Percentiles rank a stretch among this genome's conserved stretches.
These are phyloP conservation scores for Microcebus lehilahytsara DNA, from an alignment of 2,113 vertebrate species.

Conservation along the genomic window DNA sequence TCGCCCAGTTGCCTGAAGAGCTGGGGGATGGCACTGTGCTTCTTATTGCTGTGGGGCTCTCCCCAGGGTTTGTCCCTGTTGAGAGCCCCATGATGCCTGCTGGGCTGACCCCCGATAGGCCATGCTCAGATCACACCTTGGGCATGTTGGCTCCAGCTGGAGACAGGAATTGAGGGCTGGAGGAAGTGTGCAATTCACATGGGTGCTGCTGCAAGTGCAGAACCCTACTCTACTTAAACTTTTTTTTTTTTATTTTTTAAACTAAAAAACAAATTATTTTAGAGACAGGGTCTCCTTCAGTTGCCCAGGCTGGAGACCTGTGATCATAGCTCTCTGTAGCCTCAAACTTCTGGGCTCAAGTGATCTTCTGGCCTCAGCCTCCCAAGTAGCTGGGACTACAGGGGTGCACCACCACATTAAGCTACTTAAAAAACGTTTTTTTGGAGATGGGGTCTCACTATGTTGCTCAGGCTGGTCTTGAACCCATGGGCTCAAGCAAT, in stretches of 20 bases:
- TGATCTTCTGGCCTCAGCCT: no score
- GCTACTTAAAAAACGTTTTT: no score
- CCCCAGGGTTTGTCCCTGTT: neutral
- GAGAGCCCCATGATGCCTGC: neutral
- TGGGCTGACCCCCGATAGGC: neutral
- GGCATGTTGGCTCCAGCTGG: accelerated
- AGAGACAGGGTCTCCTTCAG: no score
- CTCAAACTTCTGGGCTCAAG: no score
- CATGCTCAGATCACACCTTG: neutral
- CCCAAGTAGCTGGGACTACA: no score
- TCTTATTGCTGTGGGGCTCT: neutral
- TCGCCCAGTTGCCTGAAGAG: neutral
- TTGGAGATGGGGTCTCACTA: no score
- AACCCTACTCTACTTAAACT: neutral
- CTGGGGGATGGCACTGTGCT: neutral
- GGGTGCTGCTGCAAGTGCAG: neutral
- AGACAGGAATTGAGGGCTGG: neutral
- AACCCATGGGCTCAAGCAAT: no score
- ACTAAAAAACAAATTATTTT: no score
- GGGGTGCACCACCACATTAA: no score
- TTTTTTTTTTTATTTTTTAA: neutral
- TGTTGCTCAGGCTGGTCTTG: no score
- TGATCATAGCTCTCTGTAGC: no score
- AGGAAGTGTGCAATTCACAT: neutral
- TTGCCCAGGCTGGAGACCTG: no score